These are phyloP conservation scores for Drosophila suboccidentalis DNA, from an alignment of 2,888 invertebrate genomes.

Conservation along the genomic window DNA sequence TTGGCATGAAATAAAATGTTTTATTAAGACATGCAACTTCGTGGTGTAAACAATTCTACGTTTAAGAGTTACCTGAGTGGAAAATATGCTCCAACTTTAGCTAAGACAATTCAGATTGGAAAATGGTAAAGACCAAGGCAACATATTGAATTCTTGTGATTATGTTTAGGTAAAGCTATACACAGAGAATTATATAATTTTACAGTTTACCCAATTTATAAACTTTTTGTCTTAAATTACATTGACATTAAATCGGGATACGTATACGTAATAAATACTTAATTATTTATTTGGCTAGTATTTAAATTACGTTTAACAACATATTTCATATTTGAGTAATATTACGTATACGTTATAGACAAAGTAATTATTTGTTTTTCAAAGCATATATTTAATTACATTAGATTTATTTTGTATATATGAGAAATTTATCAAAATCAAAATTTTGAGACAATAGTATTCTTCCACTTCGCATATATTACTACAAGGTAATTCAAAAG, in stretches of 20 bases:
- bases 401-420: too few relatives aligned
- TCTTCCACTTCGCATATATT: too few relatives aligned
- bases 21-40: conserved; percentile 58
- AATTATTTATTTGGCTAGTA: not conserved
- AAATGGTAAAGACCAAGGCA: not conserved
- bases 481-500: too few relatives aligned
- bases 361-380: not conserved
- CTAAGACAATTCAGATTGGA: not conserved
- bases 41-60: conserved; percentile 11
- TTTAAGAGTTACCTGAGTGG: conserved; percentile 20
- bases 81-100: conserved; percentile 11
- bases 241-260: not conserved
- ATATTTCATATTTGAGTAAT: not conserved
- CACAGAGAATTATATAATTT: too few relatives aligned
- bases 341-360: not conserved
- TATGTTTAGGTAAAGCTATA: not conserved
- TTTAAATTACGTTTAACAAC: not conserved
- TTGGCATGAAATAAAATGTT: conserved; percentile 75
- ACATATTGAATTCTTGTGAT: not conserved
- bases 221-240: not conserved
- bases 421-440: too few relatives aligned
- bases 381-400: too few relatives aligned
- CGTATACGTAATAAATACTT: conserved; percentile 1
- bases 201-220: not conserved
- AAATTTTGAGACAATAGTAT: too few relatives aligned